Evolutionary conservation across 2,888 invertebrate genomes (phyloP), one percentile per base, ranked within the genome.

Genomic region (Myopa tessellatipennis): DNA sequence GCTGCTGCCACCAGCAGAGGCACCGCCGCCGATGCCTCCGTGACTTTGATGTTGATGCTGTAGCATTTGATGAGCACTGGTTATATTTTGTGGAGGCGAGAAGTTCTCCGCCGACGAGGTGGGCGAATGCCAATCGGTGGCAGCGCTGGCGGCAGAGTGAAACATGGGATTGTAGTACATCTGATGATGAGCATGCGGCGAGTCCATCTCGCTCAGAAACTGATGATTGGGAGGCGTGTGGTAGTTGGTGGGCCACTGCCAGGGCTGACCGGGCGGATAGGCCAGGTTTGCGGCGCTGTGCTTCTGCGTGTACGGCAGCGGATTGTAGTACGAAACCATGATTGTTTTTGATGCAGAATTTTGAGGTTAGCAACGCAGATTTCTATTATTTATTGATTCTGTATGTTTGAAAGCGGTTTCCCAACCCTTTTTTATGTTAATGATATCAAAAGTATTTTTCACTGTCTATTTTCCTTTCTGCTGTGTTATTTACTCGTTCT

Each of bases 241-340:
- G 81, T 91, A 90, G 72, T 91, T 90, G 81, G 85, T 85, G 14
- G 87, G 88, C 87, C 89, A 91, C 78, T 87, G 87, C 91, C 91
- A 91, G n/a, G 89, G 85, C 61, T 88, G 88, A 26, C 84, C 82
- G 26, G 84, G 83, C 68, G 87, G 82, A 85, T 92, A 91, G 79
- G 92, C 91, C 85, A 92, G 90, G 88, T 91, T 92, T 74, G 89
- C 87, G 71, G 89, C 87, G 89, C 90, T 91, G 82, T 93, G 93
- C 88, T 93, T 93, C 82, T 88, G 89, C 87, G 92, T 91, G 89
- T 93, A 93, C 90, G 93, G 92, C 88, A 92, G 91, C 85, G 93
- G 82, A 90, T 88, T 93, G 91, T 89, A 94, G 89, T 94, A 94
- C 83, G 93, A 93, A 90, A 94, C 94, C 94, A 94, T 94, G 69